Evolutionary conservation across 2,888 invertebrate genomes (phyloP).

Genomic region (Hyposoter didymator): DNA sequence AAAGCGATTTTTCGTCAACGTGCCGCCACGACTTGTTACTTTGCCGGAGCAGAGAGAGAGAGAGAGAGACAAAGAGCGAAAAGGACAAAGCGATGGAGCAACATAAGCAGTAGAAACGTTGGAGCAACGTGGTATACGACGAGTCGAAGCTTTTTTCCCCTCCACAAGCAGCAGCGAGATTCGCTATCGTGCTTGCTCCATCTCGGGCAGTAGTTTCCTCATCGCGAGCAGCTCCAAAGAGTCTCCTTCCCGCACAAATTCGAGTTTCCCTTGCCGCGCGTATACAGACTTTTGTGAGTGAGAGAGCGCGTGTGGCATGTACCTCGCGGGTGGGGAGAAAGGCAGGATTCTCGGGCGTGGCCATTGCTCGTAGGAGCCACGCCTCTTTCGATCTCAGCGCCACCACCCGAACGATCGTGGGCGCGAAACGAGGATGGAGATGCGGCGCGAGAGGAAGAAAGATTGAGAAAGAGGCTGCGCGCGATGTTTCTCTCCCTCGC

Average conservation of each 20-base stretch:
- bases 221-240: neutral
- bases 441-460: neutral
- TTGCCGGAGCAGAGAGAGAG: neutral
- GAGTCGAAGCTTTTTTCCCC: constrained; percentile 29
- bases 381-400: constrained; percentile 71
- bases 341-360: constrained; percentile 74
- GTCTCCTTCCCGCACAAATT: constrained; percentile 24
- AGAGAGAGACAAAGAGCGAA: constrained; percentile 20
- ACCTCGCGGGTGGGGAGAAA: constrained; percentile 50
- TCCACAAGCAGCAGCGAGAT: constrained; percentile 38
- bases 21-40: constrained; percentile 43
- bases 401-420: constrained; percentile 30
- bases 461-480: constrained; percentile 15
- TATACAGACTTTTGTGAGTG: neutral
- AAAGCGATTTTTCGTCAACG: constrained; percentile 56
- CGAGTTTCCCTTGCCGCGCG: constrained; percentile 42
- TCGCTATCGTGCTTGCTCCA: constrained; percentile 58
- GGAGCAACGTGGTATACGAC: constrained; percentile 33
- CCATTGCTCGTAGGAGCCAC: constrained; percentile 70
- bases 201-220: constrained; percentile 36
- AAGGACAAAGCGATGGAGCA: constrained; percentile 1
- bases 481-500: constrained; percentile 46
- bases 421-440: neutral
- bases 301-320: constrained; percentile 24
- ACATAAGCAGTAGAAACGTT: constrained; percentile 35